Evolutionary conservation across 1,140 invertebrate genomes (phyloP), one percentile per base, ranked within the genome.

Genomic region (Lepidurus packardi): DNA sequence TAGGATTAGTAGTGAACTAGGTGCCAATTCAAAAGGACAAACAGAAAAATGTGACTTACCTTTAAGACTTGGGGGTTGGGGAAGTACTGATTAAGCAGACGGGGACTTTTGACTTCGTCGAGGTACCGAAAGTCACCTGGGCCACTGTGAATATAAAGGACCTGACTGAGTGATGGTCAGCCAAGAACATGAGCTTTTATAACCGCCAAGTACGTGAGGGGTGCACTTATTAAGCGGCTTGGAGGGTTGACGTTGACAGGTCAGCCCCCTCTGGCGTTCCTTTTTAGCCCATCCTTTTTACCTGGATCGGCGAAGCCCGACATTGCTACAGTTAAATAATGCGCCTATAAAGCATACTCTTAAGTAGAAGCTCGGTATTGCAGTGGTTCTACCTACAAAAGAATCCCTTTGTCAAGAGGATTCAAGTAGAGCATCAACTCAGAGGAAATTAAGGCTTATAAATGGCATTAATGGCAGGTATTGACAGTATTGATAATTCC

Each of bases 191-290:
- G 53, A 9, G 53, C 53, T 65, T 65, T 65, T 65, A 65, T 65
- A 65, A 65, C 53, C 53, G 53, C 53, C 53, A 65, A 65, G 21
- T 65, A 65, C 53, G 53, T 65, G 53, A 65, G 53, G 53, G 53
- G 53, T 65, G 53, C 53, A 65, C 53, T 65, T 65, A 65, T 65
- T 65, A 65, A 65, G 21, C 53, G 53, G 53, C 53, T 65, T 65
- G 53, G 53, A 65, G 53, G 53, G 53, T 65, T 65, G 53, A 65
- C 53, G 13, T 65, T 65, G 53, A 65, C 53, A 65, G 53, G 53
- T 65, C 53, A 65, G 53, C 53, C 53, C 53, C 53, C 21, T 65
- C 4, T 34, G 3, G 34, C 34, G 34, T 4, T n/a, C 53, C 53
- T 65, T 65, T 21, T 65, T 21, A 7, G 16, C 45, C 53, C 53